A percentile compares a stretch with the other conserved stretches of the same genome.
These are phyloP conservation scores for Lagenorhynchus albirostris DNA, from an alignment of 2,113 vertebrate species.

Conservation along the genomic window DNA sequence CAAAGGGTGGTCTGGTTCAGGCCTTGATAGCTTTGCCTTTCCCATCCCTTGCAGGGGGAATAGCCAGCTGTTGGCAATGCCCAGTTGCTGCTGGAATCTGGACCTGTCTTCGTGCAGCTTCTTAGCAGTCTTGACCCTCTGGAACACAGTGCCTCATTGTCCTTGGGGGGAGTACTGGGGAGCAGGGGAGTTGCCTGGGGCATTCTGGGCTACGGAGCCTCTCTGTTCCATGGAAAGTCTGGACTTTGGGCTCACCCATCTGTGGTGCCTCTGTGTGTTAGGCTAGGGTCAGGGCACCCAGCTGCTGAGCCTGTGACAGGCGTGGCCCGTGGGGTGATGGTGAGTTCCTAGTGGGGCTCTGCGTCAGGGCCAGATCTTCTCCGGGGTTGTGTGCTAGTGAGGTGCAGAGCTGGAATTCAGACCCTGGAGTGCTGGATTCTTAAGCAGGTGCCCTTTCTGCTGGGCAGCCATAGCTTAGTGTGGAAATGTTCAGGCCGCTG, in stretches of 20 bases:
- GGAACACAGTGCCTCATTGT: conserved; percentile 84
- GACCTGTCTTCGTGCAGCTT: conserved; percentile 77
- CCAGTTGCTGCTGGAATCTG: conserved; percentile 69
- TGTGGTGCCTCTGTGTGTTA: conserved; percentile 79
- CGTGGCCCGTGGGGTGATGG: background rate
- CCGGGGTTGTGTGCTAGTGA: background rate
- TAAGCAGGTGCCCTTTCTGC: background rate
- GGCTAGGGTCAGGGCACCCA: conserved; percentile 71
- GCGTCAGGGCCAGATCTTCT: background rate
- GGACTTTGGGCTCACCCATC: conserved; percentile 63
- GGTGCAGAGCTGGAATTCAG: background rate
- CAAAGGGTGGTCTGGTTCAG: conserved; percentile 23
- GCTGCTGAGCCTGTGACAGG: conserved; percentile 33
- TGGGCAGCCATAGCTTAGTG: background rate
- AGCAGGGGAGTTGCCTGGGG: conserved; percentile 79
- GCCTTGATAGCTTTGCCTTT: conserved; percentile 30
- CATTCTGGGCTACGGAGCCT: conserved; percentile 67
- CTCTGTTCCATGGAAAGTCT: conserved; percentile 76
- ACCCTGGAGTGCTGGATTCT: background rate
- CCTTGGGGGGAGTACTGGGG: conserved; percentile 52
- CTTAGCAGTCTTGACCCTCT: conserved; percentile 77
- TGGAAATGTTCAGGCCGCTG: background rate
- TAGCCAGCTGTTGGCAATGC: conserved; percentile 63
- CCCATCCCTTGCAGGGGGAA: conserved; percentile 34
- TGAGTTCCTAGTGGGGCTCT: background rate